phyloP scores from a whole-genome alignment of 2,888 invertebrate genomes.

The Didymodactylos carnosus region DNA sequence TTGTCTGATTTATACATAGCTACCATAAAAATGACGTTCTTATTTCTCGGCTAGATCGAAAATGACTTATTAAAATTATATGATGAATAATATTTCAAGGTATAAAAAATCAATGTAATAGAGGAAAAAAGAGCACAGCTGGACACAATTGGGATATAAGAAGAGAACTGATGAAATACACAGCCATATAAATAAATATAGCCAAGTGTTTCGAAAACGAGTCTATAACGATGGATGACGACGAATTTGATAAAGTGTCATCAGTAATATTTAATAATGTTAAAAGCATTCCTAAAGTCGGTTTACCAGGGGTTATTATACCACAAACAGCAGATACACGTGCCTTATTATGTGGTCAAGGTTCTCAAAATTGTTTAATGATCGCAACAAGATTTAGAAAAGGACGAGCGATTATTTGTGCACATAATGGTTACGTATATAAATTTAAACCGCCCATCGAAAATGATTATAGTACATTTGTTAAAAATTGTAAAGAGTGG shows the following conservation, averaged over 20 bases:
- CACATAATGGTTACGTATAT: slow-evolving; percentile 6
- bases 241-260: neutral
- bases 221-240: neutral
- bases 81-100: too few species aligned
- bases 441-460: neutral
- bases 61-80: too few species aligned
- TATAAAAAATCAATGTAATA: too few species aligned
- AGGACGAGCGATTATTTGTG: neutral
- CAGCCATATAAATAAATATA: too few species aligned
- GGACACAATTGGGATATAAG: too few species aligned
- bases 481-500: slow-evolving; percentile 3
- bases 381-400: neutral
- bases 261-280: neutral
- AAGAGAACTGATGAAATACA: too few species aligned
- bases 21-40: too few species aligned
- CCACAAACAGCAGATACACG: slow-evolving; percentile 3
- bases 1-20: too few species aligned
- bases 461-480: neutral
- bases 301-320: slow-evolving; percentile 1
- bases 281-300: neutral
- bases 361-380: neutral
- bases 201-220: too few species aligned
- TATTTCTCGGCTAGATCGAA: too few species aligned
- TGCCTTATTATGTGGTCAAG: slow-evolving; percentile 1
- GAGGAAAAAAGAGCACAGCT: too few species aligned